Evolutionary conservation across 2,888 invertebrate genomes (phyloP).

Genomic region (Drosophila acutilabella): DNA sequence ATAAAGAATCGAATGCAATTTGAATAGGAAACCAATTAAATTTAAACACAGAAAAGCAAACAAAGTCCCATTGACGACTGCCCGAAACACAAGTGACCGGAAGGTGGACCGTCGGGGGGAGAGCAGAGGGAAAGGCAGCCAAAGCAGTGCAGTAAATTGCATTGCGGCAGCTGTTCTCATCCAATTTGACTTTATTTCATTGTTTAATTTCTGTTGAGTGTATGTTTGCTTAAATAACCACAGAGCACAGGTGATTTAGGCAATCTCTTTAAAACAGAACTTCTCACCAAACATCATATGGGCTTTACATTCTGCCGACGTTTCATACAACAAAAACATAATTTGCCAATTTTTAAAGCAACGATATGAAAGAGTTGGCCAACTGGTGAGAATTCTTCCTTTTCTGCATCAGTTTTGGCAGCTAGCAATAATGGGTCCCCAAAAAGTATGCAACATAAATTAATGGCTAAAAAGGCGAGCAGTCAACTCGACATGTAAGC

Average conservation of each 20-base stretch:
- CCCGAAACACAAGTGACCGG: constrained; percentile 23
- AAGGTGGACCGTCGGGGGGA: background rate
- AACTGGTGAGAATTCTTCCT: constrained; percentile 19
- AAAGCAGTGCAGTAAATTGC: constrained; percentile 76
- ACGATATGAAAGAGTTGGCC: background rate
- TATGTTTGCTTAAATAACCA: constrained; percentile 19
- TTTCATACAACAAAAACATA: too few species aligned
- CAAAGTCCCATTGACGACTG: constrained; percentile 50
- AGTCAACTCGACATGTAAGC: constrained; percentile 54
- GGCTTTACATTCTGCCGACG: background rate
- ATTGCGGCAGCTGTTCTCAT: constrained; percentile 59
- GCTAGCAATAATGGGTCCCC: constrained; percentile 36
- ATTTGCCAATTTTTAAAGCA: too few species aligned
- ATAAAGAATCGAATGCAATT: constrained; percentile 65
- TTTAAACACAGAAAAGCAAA: constrained; percentile 64
- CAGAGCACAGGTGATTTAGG: background rate
- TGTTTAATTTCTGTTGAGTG: constrained; percentile 54
- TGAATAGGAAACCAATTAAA: constrained; percentile 80
- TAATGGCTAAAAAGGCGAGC: constrained; percentile 65
- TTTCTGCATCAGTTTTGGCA: constrained; percentile 31
- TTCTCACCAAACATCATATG: too few species aligned
- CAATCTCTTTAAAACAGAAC: background rate
- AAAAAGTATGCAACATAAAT: constrained; percentile 65
- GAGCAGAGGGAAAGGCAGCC: constrained; percentile 37
- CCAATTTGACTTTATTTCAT: constrained; percentile 37